phyloP scores from a whole-genome alignment of 2,797 vertebrate genomes.

The Gambelia wislizenii region DNA sequence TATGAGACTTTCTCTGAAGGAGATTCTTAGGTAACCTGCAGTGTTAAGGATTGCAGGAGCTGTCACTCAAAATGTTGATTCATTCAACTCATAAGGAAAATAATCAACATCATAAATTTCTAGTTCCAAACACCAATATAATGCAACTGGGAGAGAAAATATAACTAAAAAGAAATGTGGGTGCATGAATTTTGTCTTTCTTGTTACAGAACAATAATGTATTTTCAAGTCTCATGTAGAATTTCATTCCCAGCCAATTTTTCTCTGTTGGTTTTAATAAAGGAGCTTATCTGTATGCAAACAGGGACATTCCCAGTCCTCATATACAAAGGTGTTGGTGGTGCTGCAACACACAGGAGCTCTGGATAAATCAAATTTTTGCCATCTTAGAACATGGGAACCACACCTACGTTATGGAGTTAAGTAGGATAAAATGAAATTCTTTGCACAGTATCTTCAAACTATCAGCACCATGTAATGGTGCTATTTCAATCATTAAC shows the following conservation, averaged over 20 bases:
- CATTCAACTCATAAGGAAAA: too few species aligned
- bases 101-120: too few species aligned
- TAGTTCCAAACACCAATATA: too few species aligned
- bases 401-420: background rate
- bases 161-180: too few species aligned
- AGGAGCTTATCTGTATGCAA: background rate
- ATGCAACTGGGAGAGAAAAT: too few species aligned
- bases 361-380: background rate
- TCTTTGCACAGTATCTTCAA: background rate
- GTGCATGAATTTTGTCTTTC: background rate
- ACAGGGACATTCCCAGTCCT: background rate
- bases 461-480: background rate
- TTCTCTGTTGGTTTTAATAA: background rate
- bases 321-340: background rate
- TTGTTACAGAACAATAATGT: background rate
- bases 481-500: background rate
- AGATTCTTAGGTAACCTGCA: constrained; percentile 2
- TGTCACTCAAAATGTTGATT: too few species aligned
- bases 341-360: background rate
- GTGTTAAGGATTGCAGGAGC: too few species aligned
- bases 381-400: background rate
- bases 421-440: background rate
- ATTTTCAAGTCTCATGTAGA: background rate
- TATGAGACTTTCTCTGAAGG: constrained; percentile 19
- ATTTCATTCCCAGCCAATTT: background rate